A percentile compares a stretch with the other conserved stretches of the same genome.
These are phyloP conservation scores for Sceliomorpha sp. DNA, from an alignment of 2,888 invertebrate species.

Conservation along the genomic window DNA sequence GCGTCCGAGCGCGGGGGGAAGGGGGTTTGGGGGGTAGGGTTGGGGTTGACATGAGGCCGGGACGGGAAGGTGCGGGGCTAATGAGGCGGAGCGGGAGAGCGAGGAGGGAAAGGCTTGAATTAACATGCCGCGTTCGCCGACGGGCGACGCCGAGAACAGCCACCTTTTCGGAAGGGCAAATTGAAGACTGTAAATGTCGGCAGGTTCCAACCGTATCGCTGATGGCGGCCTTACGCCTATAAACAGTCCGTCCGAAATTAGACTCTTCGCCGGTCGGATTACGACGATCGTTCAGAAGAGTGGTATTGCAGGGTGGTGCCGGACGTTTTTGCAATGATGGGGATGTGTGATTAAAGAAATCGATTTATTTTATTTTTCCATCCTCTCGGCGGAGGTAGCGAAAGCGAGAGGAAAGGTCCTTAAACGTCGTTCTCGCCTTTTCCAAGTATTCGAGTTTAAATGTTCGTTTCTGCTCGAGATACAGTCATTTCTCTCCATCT, in stretches of 20 bases:
- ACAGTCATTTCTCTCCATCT: neutral
- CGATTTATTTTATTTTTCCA: too few relatives aligned
- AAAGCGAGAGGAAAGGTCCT: too few relatives aligned
- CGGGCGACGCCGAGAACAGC: constrained; percentile 58
- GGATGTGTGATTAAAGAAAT: neutral
- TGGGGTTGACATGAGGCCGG: constrained; percentile 60
- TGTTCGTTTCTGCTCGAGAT: constrained; percentile 1
- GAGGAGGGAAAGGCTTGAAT: constrained; percentile 79
- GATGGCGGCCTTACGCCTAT: constrained; percentile 57
- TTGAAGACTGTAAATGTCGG: constrained; percentile 77
- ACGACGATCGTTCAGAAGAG: too few relatives aligned
- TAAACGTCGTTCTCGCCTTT: too few relatives aligned
- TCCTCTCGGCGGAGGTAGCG: too few relatives aligned
- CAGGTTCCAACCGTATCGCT: constrained; percentile 66
- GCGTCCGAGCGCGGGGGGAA: constrained; percentile 83
- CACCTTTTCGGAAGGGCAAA: constrained; percentile 72
- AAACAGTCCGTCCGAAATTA: constrained; percentile 63
- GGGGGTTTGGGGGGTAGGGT: constrained; percentile 51
- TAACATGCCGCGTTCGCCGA: constrained; percentile 78
- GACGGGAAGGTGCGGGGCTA: constrained; percentile 78
- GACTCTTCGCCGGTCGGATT: constrained; percentile 56
- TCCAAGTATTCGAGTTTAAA: neutral
- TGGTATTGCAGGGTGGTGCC: too few relatives aligned
- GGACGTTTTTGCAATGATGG: too few relatives aligned
- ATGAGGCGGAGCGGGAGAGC: constrained; percentile 79